Base-by-base conservation (phyloP, 2,113 vertebrate genomes). In the Lanius ludovicianus region DNA sequence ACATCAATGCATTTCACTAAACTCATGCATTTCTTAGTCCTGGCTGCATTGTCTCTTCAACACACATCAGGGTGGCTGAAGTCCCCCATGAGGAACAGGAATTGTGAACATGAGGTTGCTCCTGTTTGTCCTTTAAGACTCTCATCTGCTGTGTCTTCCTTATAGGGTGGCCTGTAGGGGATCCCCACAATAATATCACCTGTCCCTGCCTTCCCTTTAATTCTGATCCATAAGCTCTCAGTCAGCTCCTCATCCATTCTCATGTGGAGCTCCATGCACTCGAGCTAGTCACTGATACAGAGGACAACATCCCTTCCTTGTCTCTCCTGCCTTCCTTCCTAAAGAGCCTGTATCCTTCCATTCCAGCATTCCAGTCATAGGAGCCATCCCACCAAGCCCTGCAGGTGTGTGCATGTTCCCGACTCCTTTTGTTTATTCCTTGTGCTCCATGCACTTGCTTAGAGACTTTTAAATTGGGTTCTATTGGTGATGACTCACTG, bases 381-480 rank as follows among this genome's bases (percentile, higher is more conserved):
- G 10, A 69, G n/a, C 30, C 41, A 55, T 55, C 9, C 14, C 30
- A 47, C 12, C 24, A 8, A 27, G 30, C 21, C 46, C 12, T 62
- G 41, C 15, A 55, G 11, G 7, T 35, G 11, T 41, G 12, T 20
- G 12, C 41, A 42, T 0, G 0, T 47, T 10, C 11, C 15, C 6
- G 10, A 42, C 25, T 42, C 18, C 21, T 55, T 53, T 49, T 69
- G 17, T 47, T 62, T 83, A 55, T 41, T 83, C 21, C 20, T 9
- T 8, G 6, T 55, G 15, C 8, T 55, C 21, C 25, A 16, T 19
- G 8, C 6, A 9, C 13, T 35, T 55, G 57, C 44, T 41, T 35
- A 23, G 11, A 62, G 70, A 30, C 41, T 55, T 76, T 69, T 55
- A 42, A 69, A 42, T 37, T 69, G 30, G 25, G 24, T 41, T 76